A percentile compares a stretch with the other conserved stretches of the same genome.
Conservation (phyloP, 2,113 vertebrate species). For the Colistium nudipinnis region DNA sequence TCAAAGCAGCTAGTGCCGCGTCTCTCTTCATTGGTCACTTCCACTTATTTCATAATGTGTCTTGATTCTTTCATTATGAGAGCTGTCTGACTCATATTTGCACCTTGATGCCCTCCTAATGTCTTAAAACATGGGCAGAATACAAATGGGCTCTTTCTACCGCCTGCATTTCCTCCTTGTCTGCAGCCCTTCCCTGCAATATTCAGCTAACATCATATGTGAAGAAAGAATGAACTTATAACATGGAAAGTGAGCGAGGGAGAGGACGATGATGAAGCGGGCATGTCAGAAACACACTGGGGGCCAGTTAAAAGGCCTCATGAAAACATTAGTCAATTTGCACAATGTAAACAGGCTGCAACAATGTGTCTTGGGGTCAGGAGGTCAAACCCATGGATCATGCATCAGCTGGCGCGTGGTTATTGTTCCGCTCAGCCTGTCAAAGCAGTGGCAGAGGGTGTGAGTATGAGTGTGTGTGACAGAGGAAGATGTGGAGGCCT, state of each 20-base stretch:
- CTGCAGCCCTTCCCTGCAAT: constrained; percentile 18
- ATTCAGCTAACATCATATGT: constrained; percentile 30
- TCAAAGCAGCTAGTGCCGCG: constrained; percentile 87
- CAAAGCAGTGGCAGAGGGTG: constrained; percentile 50
- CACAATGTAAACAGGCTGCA: constrained; percentile 79
- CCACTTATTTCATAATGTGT: constrained; percentile 91
- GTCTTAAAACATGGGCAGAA: constrained; percentile 86
- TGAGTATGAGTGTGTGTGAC: constrained; percentile 46
- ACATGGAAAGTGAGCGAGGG: constrained; percentile 23
- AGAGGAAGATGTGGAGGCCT: constrained; percentile 61
- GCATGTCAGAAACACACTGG: constrained; percentile 41
- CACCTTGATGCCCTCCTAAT: constrained; percentile 94
- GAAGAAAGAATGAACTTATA: constrained; percentile 23
- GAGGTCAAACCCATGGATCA: constrained; percentile 80
- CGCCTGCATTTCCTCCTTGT: constrained; percentile 36
- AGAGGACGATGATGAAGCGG: constrained; percentile 13
- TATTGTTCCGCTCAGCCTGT: constrained; percentile 74
- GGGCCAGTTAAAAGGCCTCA: constrained; percentile 56
- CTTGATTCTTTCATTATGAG: constrained; percentile 92
- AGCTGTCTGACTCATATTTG: constrained; percentile 96
- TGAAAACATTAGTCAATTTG: constrained; percentile 78
- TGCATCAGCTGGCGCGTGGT: constrained; percentile 76
- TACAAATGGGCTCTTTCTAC: constrained; percentile 80
- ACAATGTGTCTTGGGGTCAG: constrained; percentile 73
- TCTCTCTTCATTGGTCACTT: constrained; percentile 90